phyloP scores from a whole-genome alignment of 2,888 invertebrate genomes.

The Mimachlamys varia region DNA sequence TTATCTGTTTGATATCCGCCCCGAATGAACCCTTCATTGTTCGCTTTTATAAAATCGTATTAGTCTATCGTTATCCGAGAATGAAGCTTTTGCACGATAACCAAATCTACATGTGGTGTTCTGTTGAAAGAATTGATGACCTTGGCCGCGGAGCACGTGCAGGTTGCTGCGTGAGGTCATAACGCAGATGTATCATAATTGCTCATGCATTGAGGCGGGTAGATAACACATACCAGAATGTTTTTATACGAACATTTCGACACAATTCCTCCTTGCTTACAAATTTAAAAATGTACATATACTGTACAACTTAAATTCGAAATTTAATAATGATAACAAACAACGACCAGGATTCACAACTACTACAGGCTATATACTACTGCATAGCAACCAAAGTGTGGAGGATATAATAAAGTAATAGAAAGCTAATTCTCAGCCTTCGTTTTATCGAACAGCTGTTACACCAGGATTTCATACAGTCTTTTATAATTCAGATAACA shows the following conservation, averaged over 20 bases:
- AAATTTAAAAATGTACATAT: too few relatives aligned
- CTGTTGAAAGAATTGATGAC: background rate
- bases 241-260: too few relatives aligned
- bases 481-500: too few relatives aligned
- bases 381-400: too few relatives aligned
- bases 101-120: background rate
- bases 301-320: too few relatives aligned
- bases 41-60: background rate
- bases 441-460: too few relatives aligned
- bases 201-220: background rate
- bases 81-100: background rate
- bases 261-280: too few relatives aligned
- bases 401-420: too few relatives aligned
- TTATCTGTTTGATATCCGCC: background rate
- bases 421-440: background rate
- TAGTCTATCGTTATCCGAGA: background rate
- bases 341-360: too few relatives aligned
- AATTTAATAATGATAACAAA: too few relatives aligned
- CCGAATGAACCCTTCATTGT: background rate
- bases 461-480: too few relatives aligned
- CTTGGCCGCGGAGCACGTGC: slow-evolving; percentile 6
- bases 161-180: background rate
- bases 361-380: too few relatives aligned
- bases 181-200: background rate
- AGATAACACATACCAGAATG: background rate